Percentiles rank a stretch among this genome's conserved stretches.
Evolutionary conservation across 2,888 invertebrate species (phyloP).

Genomic region (Apodemia duryi): DNA sequence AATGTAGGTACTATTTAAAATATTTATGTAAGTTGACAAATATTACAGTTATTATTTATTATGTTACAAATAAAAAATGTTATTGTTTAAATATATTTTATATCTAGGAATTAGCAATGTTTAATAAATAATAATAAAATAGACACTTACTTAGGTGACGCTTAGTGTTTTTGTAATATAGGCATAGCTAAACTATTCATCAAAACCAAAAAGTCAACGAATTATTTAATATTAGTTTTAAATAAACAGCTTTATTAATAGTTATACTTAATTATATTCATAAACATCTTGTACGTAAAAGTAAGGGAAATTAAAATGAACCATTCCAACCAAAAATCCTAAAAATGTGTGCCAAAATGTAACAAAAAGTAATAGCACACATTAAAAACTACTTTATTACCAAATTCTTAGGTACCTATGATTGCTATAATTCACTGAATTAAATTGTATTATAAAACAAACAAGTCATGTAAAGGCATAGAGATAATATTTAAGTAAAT

Average conservation of each 20-base stretch:
- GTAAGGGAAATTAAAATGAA: no score
- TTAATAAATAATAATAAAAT: not conserved
- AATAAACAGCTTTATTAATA: not conserved
- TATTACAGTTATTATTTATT: not conserved
- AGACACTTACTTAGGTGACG: not conserved
- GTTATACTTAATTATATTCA: not conserved
- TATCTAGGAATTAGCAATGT: not conserved
- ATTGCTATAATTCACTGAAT: no score
- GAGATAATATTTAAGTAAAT: no score
- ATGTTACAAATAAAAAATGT: conserved; percentile 1
- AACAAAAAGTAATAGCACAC: no score
- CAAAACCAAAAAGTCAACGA: conserved; percentile 12
- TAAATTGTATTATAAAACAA: no score
- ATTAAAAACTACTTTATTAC: no score
- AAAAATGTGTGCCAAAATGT: no score
- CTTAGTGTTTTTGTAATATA: no score
- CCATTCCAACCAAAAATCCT: no score
- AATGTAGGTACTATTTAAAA: not conserved
- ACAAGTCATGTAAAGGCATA: no score
- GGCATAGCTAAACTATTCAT: not conserved
- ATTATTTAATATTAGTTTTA: conserved; percentile 1
- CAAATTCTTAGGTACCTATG: no score
- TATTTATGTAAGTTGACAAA: not conserved
- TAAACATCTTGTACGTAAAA: not conserved
- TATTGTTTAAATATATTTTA: conserved; percentile 15